Base-by-base conservation (phyloP, 2,797 vertebrate genomes). In the Labroides dimidiatus region DNA sequence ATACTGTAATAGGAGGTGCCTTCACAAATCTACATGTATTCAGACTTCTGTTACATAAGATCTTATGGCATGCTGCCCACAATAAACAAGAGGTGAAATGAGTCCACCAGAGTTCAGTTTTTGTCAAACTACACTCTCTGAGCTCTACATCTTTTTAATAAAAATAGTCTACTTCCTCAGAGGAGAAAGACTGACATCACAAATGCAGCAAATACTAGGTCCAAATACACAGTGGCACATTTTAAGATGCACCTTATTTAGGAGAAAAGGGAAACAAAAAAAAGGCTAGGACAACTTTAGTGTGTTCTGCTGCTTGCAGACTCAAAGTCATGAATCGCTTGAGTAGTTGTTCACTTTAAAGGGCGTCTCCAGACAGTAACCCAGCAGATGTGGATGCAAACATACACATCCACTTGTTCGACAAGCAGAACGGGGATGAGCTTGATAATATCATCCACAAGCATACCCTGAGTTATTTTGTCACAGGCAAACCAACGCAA, bases 381-480 rank as follows among this genome's bases (percentile, higher is more conserved):
- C 30, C 1, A 6, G 30, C 8, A 33, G 30, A 7, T 33, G 16
- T 57, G 16, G 57, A 77, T 15, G 3, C 44, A 27, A 54, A 80
- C 45, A 44, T 30, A 65, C 42, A 7, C 43, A n/a, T 52, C 73
- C 42, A 82, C 60, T 82, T 54, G 51, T 42, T 78, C 42, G 43
- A 81, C 57, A 73, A 72, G 55, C 67, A 72, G 24, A 73, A 41
- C 45, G 65, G 41, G 47, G 9, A 65, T 52, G 57, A 48, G 21
- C 48, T 56, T 36, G 60, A 51, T 1, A 21, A 10, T 3, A 42
- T 1, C 21, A 33, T 66, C 60, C 23, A 60, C 37, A 59, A 69
- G 57, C 68, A 69, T 41, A 89, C 68, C 89, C 92, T 92, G 91
- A 93, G 91, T 87, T 89, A 51, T 54, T 77, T 48, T 19, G 56